Conservation (phyloP, 2,113 vertebrate species). For the Scomber japonicus region DNA sequence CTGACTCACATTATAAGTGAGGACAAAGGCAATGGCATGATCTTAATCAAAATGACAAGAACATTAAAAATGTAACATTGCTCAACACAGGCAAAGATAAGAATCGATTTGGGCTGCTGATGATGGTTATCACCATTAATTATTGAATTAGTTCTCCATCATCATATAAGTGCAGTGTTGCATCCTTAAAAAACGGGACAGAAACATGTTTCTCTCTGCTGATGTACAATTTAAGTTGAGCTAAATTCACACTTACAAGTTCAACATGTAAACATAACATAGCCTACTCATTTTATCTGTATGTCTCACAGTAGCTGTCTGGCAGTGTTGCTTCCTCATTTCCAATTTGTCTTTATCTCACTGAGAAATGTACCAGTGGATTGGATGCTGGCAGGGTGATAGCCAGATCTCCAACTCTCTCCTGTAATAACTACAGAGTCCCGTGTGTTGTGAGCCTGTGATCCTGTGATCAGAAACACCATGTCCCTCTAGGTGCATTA, state of each 20-base stretch:
- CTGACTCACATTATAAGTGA: conserved; percentile 58
- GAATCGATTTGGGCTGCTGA: conserved; percentile 79
- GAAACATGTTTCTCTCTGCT: conserved; percentile 60
- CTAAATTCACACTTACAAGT: conserved; percentile 60
- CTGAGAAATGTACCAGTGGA: conserved; percentile 6
- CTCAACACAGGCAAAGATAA: conserved; percentile 78
- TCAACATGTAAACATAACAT: conserved; percentile 64
- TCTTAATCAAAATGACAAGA: conserved; percentile 83
- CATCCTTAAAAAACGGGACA: conserved; percentile 62
- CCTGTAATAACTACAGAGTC: conserved; percentile 41
- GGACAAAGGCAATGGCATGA: conserved; percentile 76
- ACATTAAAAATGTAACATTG: conserved; percentile 82
- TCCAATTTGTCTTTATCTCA: conserved; percentile 24
- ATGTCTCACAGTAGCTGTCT: conserved; percentile 24
- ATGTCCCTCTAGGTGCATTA: conserved; percentile 71
- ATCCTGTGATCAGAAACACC: conserved; percentile 57
- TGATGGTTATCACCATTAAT: conserved; percentile 84
- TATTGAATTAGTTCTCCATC: conserved; percentile 80
- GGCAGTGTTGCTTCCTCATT: conserved; percentile 19
- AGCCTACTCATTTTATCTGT: conserved; percentile 19
- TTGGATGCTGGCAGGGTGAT: conserved; percentile 7
- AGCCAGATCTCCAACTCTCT: conserved; percentile 34
- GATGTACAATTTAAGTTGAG: conserved; percentile 62
- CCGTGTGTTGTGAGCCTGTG: conserved; percentile 39
- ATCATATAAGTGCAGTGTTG: conserved; percentile 75